A percentile compares a stretch with the other conserved stretches of the same genome.
Evolutionary conservation across 2,888 invertebrate species (phyloP).

Genomic region (Steinernema hermaphroditum): DNA sequence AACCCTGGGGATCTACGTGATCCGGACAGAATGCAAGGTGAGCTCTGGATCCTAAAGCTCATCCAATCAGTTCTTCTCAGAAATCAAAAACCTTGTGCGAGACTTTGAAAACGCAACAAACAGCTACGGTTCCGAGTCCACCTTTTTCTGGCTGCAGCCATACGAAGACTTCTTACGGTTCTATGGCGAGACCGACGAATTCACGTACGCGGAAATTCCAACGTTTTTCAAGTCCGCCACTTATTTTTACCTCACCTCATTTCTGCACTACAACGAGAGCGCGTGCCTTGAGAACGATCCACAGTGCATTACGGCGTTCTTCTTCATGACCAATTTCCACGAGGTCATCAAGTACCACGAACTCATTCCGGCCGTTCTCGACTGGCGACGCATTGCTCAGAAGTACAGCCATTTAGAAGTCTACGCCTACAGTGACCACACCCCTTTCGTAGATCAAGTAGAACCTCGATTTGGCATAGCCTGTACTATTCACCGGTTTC

Average conservation of each 20-base stretch:
- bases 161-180: conserved; percentile 58
- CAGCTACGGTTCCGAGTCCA: conserved; percentile 58
- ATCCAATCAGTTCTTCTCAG: no score
- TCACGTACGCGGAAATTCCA: conserved; percentile 60
- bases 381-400: conserved; percentile 56
- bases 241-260: conserved; percentile 58
- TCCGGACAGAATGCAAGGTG: conserved; percentile 49
- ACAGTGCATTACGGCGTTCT: conserved; percentile 54
- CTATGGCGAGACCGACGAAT: conserved; percentile 51
- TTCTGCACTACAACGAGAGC: conserved; percentile 60
- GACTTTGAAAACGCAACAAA: conserved; percentile 58
- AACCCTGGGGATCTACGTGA: conserved; percentile 59
- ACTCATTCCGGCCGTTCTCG: conserved; percentile 54
- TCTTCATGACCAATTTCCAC: conserved; percentile 64
- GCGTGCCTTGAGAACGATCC: conserved; percentile 53
- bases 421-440: conserved; percentile 57
- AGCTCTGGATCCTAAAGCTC: neutral
- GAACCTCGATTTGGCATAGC: no score
- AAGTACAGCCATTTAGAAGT: conserved; percentile 54
- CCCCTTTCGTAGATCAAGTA: conserved; percentile 61
- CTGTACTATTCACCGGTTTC: conserved; percentile 19
- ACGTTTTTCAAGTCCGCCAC: conserved; percentile 60
- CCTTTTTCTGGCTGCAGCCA: conserved; percentile 60
- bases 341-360: conserved; percentile 61
- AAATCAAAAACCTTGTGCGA: conserved; percentile 51